Evolutionary conservation across 1,140 invertebrate species (phyloP), one percentile per base, ranked within the genome.

Genomic region (Philopotamus ludificatus): DNA sequence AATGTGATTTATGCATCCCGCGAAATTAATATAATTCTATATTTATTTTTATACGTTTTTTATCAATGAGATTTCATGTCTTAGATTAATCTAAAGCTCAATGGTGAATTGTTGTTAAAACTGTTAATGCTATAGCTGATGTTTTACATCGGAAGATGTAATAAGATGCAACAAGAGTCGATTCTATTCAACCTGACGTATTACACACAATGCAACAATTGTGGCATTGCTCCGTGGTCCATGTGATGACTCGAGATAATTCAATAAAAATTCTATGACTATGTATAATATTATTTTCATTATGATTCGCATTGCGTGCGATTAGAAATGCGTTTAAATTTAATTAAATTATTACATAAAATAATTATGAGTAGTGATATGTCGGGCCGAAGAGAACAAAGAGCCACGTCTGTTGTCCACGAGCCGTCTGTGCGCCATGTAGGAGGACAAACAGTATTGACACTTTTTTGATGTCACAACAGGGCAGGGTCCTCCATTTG

Each of bases 401-500:
- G 12, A 4, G 12, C 28, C 28, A 7, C 28, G 28, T 7, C 28
- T 34, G 4, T 34, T 34, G 28, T 34, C 28, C 28, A 34, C 28
- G 45, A 34, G 18, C 9, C 4, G 55, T 34, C 26, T 49, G 51
- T 54, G 9, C 12, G n/a, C 39, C 23, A 21, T 20, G 23, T 16
- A 65, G 21, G 62, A 63, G 54, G 42, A 51, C 65, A 34, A 41
- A 57, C 20, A 25, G 44, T 67, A 67, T 63, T 67, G 66, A 67
- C 66, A 67, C 54, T 63, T 63, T 66, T 67, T 67, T 53, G 54
- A 59, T 64, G 66, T 51, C 39, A 55, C 12, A 49, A 50, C 42
- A 60, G 66, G 50, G 62, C 25, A 25, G 34, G 47, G 67, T 59
- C 51, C 57, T 65, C 42, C 63, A 68, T 68, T 68, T 65, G 67